These are phyloP conservation scores for Mythimna ferrago DNA, from an alignment of 2,888 invertebrate species.

Conservation along the genomic window DNA sequence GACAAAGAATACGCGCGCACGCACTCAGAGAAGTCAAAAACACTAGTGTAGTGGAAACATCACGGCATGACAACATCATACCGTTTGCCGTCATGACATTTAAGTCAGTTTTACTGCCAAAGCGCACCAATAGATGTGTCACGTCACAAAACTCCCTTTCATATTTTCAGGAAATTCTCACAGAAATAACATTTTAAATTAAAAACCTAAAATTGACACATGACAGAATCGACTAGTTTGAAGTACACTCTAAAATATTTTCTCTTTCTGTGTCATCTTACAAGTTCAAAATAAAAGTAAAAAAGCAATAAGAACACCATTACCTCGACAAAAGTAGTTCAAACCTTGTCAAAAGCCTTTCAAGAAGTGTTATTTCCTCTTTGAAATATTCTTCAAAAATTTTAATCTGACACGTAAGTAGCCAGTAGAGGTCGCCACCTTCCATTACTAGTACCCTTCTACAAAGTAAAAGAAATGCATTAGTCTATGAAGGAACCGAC, in stretches of 20 bases:
- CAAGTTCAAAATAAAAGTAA: not conserved
- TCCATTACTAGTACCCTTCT: conserved; percentile 1
- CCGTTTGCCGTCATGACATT: too few relatives aligned
- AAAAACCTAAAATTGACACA: too few relatives aligned
- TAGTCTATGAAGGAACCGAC: conserved; percentile 36
- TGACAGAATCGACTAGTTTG: too few relatives aligned
- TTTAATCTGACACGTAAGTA: conserved; percentile 17
- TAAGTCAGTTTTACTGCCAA: too few relatives aligned
- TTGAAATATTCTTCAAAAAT: not conserved
- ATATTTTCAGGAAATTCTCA: too few relatives aligned
- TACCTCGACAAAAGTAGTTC: not conserved
- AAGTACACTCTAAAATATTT: not conserved
- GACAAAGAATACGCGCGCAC: too few relatives aligned
- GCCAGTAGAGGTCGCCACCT: conserved; percentile 23
- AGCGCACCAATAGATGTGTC: too few relatives aligned
- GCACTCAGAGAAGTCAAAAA: too few relatives aligned
- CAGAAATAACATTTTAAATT: too few relatives aligned
- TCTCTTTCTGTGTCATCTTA: not conserved
- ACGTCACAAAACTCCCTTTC: too few relatives aligned
- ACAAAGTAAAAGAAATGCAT: conserved; percentile 51
- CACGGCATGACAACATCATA: too few relatives aligned
- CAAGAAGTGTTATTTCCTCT: not conserved
- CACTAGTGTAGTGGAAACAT: too few relatives aligned
- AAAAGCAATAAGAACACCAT: not conserved
- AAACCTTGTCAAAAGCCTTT: conserved; percentile 6